Conservation (phyloP, 2,797 vertebrate species). For the Neomorphus geoffroyi region DNA sequence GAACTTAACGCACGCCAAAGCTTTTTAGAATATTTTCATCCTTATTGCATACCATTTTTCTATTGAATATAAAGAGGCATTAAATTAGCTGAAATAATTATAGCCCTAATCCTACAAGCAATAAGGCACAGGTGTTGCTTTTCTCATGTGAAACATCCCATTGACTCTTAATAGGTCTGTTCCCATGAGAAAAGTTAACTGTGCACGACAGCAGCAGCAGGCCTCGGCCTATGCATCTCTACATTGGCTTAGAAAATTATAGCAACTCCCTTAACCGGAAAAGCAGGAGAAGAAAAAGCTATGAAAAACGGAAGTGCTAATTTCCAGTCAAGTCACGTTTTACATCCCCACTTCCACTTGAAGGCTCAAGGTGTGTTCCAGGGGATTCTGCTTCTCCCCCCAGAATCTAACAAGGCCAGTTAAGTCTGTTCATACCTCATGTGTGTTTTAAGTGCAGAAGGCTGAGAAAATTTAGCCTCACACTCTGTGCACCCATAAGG, state of each 20-base stretch:
- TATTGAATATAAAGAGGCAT: background rate
- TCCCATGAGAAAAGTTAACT: background rate
- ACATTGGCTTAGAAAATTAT: background rate
- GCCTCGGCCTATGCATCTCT: background rate
- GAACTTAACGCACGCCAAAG: background rate
- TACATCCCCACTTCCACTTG: background rate
- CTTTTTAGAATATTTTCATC: background rate
- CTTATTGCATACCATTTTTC: background rate
- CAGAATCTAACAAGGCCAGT: conserved; percentile 21
- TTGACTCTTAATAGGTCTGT: background rate
- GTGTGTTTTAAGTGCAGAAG: conserved; percentile 95
- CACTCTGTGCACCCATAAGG: conserved; percentile 90
- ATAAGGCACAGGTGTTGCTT: background rate
- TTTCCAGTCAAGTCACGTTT: background rate
- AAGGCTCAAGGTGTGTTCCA: background rate
- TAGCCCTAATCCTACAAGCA: background rate
- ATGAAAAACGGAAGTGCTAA: background rate
- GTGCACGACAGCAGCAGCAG: background rate
- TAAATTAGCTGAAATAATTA: background rate
- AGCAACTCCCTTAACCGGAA: background rate
- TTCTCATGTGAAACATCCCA: background rate
- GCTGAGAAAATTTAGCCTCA: conserved; percentile 91
- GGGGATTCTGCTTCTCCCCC: conserved; percentile 2
- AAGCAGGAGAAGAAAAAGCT: background rate
- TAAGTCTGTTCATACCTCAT: conserved; percentile 81